Conservation (phyloP, 37 sponge, comb jelly and placozoan species). For the Aplysina aerophoba region DNA sequence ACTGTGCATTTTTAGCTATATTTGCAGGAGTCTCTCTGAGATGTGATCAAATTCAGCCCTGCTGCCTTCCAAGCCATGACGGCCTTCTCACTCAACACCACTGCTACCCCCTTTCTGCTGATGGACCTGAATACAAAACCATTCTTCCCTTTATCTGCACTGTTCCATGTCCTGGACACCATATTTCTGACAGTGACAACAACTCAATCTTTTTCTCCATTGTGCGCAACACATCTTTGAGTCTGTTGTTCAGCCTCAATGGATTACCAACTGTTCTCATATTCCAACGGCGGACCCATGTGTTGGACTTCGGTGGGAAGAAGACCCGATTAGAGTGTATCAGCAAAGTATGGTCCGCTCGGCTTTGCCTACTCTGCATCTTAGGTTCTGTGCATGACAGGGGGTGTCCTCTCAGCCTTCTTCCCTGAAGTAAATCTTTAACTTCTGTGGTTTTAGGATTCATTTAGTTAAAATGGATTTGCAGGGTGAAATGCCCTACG, state of each 20-base stretch:
- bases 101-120: not conserved
- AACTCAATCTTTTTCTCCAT: conserved; percentile 8
- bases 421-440: not conserved
- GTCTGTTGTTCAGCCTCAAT: not conserved
- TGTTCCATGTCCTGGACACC: not conserved
- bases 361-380: not conserved
- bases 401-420: not conserved
- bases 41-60: not conserved
- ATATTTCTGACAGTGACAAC: not conserved
- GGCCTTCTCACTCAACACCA: conserved; percentile 1
- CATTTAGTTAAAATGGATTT: too few relatives aligned
- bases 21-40: conserved; percentile 15
- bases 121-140: not conserved
- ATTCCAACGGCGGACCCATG: not conserved
- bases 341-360: not conserved
- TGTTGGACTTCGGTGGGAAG: not conserved
- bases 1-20: not conserved
- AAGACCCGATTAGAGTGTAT: not conserved
- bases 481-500: too few relatives aligned
- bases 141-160: not conserved
- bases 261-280: conserved; percentile 4
- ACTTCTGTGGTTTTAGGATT: not conserved
- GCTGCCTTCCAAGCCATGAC: too few relatives aligned
- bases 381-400: conserved; percentile 4
- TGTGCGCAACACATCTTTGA: conserved; percentile 1